phyloP scores from a whole-genome alignment of 2,888 invertebrate species.

The Drosophila meridionalis region DNA sequence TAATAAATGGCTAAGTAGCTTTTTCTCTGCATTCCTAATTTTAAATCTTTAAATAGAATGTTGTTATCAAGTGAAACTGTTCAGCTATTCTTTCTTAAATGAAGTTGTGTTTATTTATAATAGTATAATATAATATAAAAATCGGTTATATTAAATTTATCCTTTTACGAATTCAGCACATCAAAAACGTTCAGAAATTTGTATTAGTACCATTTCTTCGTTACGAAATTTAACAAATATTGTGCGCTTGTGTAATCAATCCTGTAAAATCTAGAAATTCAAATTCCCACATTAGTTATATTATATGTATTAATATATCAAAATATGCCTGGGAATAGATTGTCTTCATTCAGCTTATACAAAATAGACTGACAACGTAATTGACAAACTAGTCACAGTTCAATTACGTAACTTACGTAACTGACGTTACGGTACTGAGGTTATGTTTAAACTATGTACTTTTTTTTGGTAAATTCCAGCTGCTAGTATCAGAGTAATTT shows the following conservation, averaged over 20 bases:
- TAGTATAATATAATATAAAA: not conserved
- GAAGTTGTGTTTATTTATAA: not conserved
- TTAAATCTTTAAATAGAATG: too few relatives aligned
- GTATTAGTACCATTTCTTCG: too few relatives aligned
- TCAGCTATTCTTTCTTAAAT: too few relatives aligned
- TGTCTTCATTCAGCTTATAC: not conserved
- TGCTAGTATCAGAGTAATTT: not conserved
- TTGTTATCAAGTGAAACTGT: too few relatives aligned
- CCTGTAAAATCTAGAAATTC: not conserved
- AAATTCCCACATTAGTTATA: not conserved
- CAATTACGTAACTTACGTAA: not conserved
- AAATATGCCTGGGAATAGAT: not conserved
- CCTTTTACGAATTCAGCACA: not conserved
- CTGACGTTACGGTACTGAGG: not conserved
- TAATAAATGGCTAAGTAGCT: too few relatives aligned
- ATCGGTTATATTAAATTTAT: not conserved
- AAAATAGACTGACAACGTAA: not conserved
- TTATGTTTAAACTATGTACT: not conserved
- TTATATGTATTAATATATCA: constrained; percentile 2
- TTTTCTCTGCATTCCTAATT: too few relatives aligned
- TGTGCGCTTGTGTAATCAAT: not conserved
- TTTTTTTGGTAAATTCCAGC: not conserved
- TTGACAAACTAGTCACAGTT: not conserved
- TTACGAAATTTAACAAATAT: too few relatives aligned
- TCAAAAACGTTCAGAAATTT: not conserved